Conservation (phyloP, 2,797 vertebrate species). For the Balearica regulorum region DNA sequence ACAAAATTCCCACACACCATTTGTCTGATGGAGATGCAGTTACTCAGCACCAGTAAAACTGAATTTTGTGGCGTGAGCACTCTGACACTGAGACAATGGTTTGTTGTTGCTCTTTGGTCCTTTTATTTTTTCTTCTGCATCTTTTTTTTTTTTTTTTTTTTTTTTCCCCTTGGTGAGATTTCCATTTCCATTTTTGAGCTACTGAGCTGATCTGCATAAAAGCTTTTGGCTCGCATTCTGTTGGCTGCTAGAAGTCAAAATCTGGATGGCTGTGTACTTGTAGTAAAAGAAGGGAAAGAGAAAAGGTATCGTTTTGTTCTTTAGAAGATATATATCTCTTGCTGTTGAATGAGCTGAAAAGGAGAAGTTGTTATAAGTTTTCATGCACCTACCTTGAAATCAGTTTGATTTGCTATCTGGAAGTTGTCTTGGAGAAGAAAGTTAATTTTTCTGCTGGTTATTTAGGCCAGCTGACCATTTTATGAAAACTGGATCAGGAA, state of each 20-base stretch:
- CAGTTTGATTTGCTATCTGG: not conserved
- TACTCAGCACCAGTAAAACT: not conserved
- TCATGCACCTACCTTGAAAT: not conserved
- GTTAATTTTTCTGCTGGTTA: not conserved
- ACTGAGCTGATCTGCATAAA: not conserved
- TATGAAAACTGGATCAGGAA: not conserved
- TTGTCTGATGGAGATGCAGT: not conserved
- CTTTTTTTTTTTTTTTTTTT: not conserved
- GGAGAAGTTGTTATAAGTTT: not conserved
- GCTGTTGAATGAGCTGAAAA: not conserved
- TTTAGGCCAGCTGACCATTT: not conserved
- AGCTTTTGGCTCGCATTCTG: not conserved
- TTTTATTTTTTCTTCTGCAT: not conserved
- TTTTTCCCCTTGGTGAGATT: not conserved
- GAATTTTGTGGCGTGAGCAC: fast-evolving
- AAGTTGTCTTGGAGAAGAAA: not conserved
- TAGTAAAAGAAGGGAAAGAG: not conserved
- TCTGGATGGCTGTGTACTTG: not conserved
- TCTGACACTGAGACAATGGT: not conserved
- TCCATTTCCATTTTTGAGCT: not conserved
- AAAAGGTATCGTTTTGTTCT: not conserved
- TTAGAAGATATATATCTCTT: not conserved
- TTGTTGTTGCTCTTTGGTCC: not conserved
- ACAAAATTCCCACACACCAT: not conserved
- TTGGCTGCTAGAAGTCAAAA: not conserved